Evolutionary conservation across 2,113 vertebrate species (phyloP).

Genomic region (Xenopus borealis): DNA sequence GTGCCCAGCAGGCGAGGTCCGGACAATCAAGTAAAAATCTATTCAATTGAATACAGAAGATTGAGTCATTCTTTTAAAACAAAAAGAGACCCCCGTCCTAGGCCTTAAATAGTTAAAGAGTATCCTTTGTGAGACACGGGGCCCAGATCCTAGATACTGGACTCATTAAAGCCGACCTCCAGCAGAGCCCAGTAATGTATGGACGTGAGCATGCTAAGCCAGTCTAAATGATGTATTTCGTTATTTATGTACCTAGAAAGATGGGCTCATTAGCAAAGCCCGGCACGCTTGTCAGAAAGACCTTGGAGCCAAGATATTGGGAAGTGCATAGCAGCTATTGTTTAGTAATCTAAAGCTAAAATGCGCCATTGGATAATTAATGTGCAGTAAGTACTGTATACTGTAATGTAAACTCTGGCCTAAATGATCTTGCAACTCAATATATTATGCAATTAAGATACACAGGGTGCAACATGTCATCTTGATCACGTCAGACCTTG

Average conservation of each 20-base stretch:
- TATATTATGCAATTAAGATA: too few relatives aligned
- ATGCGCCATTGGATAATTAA: background rate
- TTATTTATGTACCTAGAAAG: conserved; percentile 27
- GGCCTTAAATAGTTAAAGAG: conserved; percentile 22
- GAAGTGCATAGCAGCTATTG: background rate
- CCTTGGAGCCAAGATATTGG: background rate
- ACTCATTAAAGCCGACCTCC: conserved; percentile 32
- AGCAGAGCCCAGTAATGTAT: conserved; percentile 10
- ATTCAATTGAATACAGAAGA: background rate
- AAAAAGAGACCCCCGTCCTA: conserved; percentile 11
- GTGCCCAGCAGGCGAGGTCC: background rate
- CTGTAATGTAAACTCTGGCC: too few relatives aligned
- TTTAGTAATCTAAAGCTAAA: conserved; percentile 1
- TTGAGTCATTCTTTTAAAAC: background rate
- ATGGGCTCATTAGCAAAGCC: conserved; percentile 7
- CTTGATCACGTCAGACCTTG: too few relatives aligned
- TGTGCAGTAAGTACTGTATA: too few relatives aligned
- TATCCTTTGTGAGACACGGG: conserved; percentile 24
- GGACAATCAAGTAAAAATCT: background rate
- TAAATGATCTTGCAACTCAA: too few relatives aligned
- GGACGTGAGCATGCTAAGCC: conserved; percentile 8
- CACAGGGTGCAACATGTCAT: too few relatives aligned
- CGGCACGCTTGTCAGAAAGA: background rate
- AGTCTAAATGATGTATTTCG: conserved; percentile 16
- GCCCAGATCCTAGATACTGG: conserved; percentile 17